Base-by-base conservation (phyloP, 2,888 invertebrate genomes). In the Tethea ocularis region DNA sequence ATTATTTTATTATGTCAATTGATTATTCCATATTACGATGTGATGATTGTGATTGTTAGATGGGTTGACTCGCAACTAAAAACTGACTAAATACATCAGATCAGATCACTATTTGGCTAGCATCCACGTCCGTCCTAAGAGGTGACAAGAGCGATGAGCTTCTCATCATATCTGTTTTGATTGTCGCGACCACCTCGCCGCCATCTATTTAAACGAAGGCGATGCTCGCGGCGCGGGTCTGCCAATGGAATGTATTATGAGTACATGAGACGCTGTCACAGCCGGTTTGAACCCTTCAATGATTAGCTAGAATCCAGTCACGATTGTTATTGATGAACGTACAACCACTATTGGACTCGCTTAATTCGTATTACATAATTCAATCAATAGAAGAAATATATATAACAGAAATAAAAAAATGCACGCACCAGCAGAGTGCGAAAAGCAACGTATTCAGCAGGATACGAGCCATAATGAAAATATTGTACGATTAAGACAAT, bases 281-380 rank as follows among this genome's bases (percentile, higher is more conserved):
- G 79, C 77, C 76, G 78, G 78, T 78, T 80, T 72, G 74, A 75
- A 69, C 76, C 71, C 65, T 71, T 73, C 74, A 74, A 83, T 82
- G 83, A 83, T 84, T 82, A 82, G 78, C 78, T 74, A 76, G 77
- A 82, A 78, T 75, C 75, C 72, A 74, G 80, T 80, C 83, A 84
- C 82, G 82, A 77, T 64, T 67, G 63, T 66, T 74, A 69, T 70
- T 75, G 80, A 77, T 77, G 80, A 80, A 76, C 76, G 68, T 74
- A 61, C 57, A 65, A 59, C 63, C 24, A 51, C 13, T 4, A 61
- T 56, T 57, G 57, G 20, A 33, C 33, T 33, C 33, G 33, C 13
- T 33, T 33, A 33, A 13, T 33, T 33, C 13, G 33, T 33, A 33
- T 33, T 33, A 13, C 33, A 33, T 33, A 33, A 13, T 33, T 33